These are phyloP conservation scores for Sigmodon hispidus DNA, from an alignment of 2,113 vertebrate species.

Conservation along the genomic window DNA sequence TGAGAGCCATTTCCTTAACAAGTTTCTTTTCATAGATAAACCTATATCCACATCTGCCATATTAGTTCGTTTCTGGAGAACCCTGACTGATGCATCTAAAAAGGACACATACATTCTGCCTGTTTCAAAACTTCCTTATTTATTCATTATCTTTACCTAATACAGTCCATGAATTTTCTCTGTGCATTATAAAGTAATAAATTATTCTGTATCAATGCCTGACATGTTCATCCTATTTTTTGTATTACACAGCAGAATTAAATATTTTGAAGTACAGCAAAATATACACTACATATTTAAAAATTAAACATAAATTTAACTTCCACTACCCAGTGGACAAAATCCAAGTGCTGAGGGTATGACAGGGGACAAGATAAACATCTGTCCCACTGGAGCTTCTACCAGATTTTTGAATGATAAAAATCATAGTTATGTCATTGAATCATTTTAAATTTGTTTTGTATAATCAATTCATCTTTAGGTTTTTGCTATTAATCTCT, in stretches of 20 bases:
- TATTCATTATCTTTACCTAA: slow-evolving; percentile 32
- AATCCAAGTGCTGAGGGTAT: background rate
- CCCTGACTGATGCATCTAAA: background rate
- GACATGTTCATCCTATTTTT: background rate
- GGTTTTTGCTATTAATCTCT: slow-evolving; percentile 2
- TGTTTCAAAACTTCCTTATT: background rate
- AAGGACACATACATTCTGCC: background rate
- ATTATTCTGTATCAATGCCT: slow-evolving; percentile 21
- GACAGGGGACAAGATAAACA: background rate
- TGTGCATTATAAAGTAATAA: background rate
- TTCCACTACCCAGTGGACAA: background rate
- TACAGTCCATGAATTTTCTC: background rate
- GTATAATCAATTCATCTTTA: background rate
- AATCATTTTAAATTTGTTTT: background rate
- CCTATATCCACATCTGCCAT: background rate
- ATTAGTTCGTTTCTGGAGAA: background rate
- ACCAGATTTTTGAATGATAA: slow-evolving; percentile 19
- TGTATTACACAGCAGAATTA: slow-evolving; percentile 1
- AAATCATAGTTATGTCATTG: background rate
- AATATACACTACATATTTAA: background rate
- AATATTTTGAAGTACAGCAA: slow-evolving; percentile 31
- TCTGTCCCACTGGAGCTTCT: background rate
- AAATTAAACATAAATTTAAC: slow-evolving; percentile 3
- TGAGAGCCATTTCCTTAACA: background rate
- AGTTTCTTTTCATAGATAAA: background rate